phyloP scores from a whole-genome alignment of 1,140 invertebrate species.

The Drosophila subpulchrella region DNA sequence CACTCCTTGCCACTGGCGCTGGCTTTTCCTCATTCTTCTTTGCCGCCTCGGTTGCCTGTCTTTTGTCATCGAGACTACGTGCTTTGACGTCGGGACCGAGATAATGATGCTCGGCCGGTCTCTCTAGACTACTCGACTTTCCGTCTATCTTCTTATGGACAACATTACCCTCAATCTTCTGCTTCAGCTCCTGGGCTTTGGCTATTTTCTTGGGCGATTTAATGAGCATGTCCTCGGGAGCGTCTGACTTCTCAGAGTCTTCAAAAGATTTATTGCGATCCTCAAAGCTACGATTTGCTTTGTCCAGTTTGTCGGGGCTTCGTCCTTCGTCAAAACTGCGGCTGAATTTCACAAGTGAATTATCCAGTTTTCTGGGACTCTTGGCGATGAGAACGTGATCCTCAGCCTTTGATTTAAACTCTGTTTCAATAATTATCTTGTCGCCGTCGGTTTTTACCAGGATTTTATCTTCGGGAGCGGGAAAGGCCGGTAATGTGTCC shows the following conservation, averaged over 20 bases:
- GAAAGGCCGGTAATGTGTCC: conserved; percentile 88
- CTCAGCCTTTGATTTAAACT: conserved; percentile 87
- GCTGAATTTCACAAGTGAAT: conserved; percentile 88
- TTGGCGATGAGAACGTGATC: conserved; percentile 89
- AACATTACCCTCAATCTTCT: conserved; percentile 87
- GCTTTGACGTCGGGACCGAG: conserved; percentile 87
- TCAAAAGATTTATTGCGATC: conserved; percentile 87
- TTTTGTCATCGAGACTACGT: conserved; percentile 86
- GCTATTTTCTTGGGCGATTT: conserved; percentile 87
- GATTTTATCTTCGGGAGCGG: conserved; percentile 88
- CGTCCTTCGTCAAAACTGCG: conserved; percentile 88
- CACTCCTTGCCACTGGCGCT: conserved; percentile 51
- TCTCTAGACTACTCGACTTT: conserved; percentile 87
- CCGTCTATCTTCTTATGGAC: conserved; percentile 86
- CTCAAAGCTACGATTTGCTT: conserved; percentile 87
- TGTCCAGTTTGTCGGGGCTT: conserved; percentile 85
- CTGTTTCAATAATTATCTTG: conserved; percentile 88
- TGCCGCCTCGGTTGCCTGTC: conserved; percentile 47
- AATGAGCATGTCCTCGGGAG: conserved; percentile 85
- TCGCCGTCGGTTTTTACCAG: conserved; percentile 87
- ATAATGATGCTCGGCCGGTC: conserved; percentile 84
- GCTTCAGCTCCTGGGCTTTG: conserved; percentile 87
- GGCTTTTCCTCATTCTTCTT: conserved; percentile 75
- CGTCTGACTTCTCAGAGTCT: conserved; percentile 86
- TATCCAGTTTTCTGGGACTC: conserved; percentile 88